These are phyloP conservation scores for Antennarius striatus DNA, from an alignment of 2,113 vertebrate genomes.

Conservation along the genomic window DNA sequence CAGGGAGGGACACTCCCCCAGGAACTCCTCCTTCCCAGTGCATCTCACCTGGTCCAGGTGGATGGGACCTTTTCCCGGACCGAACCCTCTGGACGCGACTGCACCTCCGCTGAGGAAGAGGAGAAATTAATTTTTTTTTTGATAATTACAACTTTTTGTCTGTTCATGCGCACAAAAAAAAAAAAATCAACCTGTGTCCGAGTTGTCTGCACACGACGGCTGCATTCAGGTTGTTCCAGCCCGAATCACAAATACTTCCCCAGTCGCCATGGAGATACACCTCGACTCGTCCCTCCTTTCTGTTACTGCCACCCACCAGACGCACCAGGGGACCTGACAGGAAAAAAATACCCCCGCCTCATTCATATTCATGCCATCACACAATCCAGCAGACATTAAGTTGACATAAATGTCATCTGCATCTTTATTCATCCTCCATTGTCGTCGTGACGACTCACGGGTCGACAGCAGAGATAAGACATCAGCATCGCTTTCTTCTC, in stretches of 20 bases:
- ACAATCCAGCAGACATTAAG: not conserved
- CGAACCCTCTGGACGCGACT: constrained; percentile 81
- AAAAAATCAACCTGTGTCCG: constrained; percentile 74
- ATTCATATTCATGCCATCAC: constrained; percentile 46
- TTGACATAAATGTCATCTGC: constrained; percentile 59
- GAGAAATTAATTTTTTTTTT: no score
- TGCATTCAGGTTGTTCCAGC: constrained; percentile 82
- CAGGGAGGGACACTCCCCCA: constrained; percentile 81
- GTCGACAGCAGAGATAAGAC: constrained; percentile 23
- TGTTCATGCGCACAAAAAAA: no score
- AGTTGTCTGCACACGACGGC: constrained; percentile 82
- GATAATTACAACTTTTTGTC: no score
- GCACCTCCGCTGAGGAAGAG: constrained; percentile 79
- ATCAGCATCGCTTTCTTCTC: constrained; percentile 25
- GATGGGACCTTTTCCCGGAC: constrained; percentile 83
- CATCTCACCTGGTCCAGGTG: constrained; percentile 87
- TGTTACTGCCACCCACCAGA: constrained; percentile 73
- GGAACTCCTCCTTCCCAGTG: constrained; percentile 85
- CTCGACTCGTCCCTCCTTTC: constrained; percentile 82
- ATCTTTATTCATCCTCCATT: constrained; percentile 33
- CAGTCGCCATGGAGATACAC: constrained; percentile 81
- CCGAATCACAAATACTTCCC: constrained; percentile 83
- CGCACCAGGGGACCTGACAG: constrained; percentile 77
- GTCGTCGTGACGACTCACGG: constrained; percentile 45
- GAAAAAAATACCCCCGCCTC: constrained; percentile 3